Conservation (phyloP, 2,797 vertebrate species). For the Gastrophryne carolinensis region DNA sequence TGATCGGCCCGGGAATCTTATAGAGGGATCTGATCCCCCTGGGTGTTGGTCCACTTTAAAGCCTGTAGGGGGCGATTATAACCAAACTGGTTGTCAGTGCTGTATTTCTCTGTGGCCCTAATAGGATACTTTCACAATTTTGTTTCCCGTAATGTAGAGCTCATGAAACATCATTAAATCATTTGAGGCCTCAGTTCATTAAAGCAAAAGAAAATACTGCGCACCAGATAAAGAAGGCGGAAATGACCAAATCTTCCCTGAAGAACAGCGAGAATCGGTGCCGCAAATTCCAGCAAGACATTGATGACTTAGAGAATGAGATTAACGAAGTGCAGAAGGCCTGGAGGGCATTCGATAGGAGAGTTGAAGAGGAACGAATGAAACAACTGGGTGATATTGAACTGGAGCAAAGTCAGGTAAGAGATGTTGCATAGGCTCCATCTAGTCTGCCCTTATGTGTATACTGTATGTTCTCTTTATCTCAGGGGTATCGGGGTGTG, state of each 20-base stretch:
- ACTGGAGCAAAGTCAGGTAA: slow-evolving; percentile 84
- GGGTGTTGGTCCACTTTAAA: too few relatives aligned
- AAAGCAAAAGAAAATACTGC: slow-evolving; percentile 88
- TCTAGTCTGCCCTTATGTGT: too few relatives aligned
- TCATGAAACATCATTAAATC: slow-evolving; percentile 76
- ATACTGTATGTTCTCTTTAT: too few relatives aligned
- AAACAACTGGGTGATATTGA: slow-evolving; percentile 66
- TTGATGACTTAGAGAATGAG: slow-evolving; percentile 71
- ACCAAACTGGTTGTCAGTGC: too few relatives aligned
- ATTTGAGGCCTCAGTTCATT: slow-evolving; percentile 78
- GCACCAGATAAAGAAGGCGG: slow-evolving; percentile 80
- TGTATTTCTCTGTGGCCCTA: too few relatives aligned
- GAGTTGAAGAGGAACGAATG: slow-evolving; percentile 65
- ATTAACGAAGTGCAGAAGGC: slow-evolving; percentile 72
- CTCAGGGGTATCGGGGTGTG: too few relatives aligned
- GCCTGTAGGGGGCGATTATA: too few relatives aligned
- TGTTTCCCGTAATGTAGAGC: too few relatives aligned
- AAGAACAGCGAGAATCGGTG: slow-evolving; percentile 69
- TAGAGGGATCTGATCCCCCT: too few relatives aligned
- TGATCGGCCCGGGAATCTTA: too few relatives aligned
- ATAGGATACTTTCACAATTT: too few relatives aligned
- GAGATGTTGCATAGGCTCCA: too few relatives aligned
- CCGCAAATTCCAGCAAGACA: slow-evolving; percentile 70
- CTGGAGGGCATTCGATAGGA: slow-evolving; percentile 76
- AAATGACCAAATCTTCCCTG: slow-evolving; percentile 63